Base-by-base conservation (phyloP, 37 sponge, comb jelly and placozoan species). In the Chondrosia reniformis region DNA sequence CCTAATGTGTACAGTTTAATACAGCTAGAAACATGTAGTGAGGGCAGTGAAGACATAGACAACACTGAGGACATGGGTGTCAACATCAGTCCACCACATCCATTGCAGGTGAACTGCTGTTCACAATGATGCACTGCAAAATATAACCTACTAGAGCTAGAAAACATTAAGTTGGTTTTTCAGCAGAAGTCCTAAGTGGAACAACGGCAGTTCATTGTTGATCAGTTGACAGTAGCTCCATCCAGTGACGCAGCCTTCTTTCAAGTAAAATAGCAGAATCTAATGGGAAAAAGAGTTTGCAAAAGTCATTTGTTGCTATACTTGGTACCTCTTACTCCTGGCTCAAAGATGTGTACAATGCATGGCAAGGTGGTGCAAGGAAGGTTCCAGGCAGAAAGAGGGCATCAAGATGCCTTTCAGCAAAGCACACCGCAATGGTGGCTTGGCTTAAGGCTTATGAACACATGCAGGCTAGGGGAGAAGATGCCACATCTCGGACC, bases 391-490 rank as follows among this genome's bases (percentile, higher is more conserved):
- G 44, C n/a, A 37, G 72, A 41, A 40, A 4, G 72, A 69, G 42
- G 44, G 17, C 4, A 7, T 24, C 72, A 38, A 37, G 72, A 2
- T 40, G 9, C 36, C 43, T 69, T 2, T 69, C 72, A 37, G 12
- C 72, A 33, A 69, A 69, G 9, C 72, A 69, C 72, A 69, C 72
- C 43, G 42, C 72, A 24, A 69, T 69, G 72, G 72, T 76, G 0
- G 84, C 77, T 33, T 83, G 84, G 84, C 52, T 83, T 24, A 67
- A 83, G 0, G 44, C 21, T 15, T 83, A 71, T 65, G 32, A 19
- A 3, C 44, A 31, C 4, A n/a, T n/a, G n/a, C n/a, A 10, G 49
- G 32, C 0, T 82, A 24, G 82, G 82, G 17, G 82, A 82, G 15
- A 40, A 62, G 39, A 61, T 74, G 63, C 82, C 82, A 28, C 25